These are phyloP conservation scores for Odontamblyopus rebecca DNA, from an alignment of 2,797 vertebrate species.

Conservation along the genomic window DNA sequence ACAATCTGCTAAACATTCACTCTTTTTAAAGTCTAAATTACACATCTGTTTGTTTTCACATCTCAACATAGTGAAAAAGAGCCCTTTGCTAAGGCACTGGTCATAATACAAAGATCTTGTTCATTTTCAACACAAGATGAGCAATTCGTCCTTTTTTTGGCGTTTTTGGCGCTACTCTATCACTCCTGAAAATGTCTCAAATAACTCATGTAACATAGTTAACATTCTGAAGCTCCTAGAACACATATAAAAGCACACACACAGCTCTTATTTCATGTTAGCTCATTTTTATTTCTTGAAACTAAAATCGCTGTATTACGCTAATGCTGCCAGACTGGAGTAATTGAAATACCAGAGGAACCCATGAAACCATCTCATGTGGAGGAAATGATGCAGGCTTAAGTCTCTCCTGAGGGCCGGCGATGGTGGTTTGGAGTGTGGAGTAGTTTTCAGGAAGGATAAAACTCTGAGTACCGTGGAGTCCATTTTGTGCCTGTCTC, in stretches of 20 bases:
- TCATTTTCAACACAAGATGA: not conserved
- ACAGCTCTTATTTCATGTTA: slow-evolving; percentile 5
- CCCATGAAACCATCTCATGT: slow-evolving; percentile 11
- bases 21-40: no score
- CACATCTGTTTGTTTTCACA: no score
- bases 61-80: no score
- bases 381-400: slow-evolving; percentile 26
- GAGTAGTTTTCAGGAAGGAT: slow-evolving; percentile 20
- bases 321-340: not conserved
- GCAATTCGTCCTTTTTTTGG: no score
- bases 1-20: no score
- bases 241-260: not conserved
- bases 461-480: slow-evolving; percentile 9
- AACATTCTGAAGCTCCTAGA: not conserved
- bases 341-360: slow-evolving; percentile 18
- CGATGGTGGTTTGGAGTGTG: slow-evolving; percentile 26
- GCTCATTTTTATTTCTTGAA: slow-evolving; percentile 7
- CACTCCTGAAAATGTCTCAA: no score
- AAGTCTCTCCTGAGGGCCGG: slow-evolving; percentile 21
- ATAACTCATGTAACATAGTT: no score
- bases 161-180: no score
- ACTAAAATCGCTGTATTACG: not conserved
- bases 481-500: slow-evolving; percentile 17
- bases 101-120: not conserved
- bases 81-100: no score